phyloP scores from a whole-genome alignment of 2,797 vertebrate species.

The Loriculus beryllinus region DNA sequence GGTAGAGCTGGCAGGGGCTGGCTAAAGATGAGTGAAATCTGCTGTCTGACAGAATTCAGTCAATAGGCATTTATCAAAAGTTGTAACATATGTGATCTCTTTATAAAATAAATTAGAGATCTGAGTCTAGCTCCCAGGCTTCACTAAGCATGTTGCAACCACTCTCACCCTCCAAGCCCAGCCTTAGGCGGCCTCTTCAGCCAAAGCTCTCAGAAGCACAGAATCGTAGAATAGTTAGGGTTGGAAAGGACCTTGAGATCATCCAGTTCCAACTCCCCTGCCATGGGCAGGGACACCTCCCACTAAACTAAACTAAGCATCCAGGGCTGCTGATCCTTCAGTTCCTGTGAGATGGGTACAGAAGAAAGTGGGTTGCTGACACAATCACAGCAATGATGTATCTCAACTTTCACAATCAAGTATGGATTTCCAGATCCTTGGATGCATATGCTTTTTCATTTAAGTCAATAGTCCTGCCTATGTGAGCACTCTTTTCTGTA shows the following conservation, averaged over 20 bases:
- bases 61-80: neutral
- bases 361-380: accelerated
- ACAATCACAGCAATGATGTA: accelerated
- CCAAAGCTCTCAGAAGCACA: accelerated
- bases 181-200: neutral
- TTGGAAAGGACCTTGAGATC: too few species aligned
- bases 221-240: too few species aligned
- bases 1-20: neutral
- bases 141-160: accelerated
- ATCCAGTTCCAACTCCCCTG: too few species aligned
- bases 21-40: neutral
- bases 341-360: neutral
- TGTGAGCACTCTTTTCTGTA: accelerated
- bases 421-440: neutral
- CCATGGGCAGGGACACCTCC: too few species aligned
- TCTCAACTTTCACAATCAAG: neutral
- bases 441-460: accelerated
- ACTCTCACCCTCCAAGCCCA: neutral
- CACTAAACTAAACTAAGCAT: too few species aligned
- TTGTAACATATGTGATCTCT: neutral
- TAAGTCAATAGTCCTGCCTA: accelerated
- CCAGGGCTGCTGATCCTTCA: neutral
- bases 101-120: neutral
- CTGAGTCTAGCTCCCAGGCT: neutral
- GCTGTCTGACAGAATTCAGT: neutral